These are phyloP conservation scores for Cephus nigrinus DNA, from an alignment of 2,888 invertebrate genomes.

Conservation along the genomic window DNA sequence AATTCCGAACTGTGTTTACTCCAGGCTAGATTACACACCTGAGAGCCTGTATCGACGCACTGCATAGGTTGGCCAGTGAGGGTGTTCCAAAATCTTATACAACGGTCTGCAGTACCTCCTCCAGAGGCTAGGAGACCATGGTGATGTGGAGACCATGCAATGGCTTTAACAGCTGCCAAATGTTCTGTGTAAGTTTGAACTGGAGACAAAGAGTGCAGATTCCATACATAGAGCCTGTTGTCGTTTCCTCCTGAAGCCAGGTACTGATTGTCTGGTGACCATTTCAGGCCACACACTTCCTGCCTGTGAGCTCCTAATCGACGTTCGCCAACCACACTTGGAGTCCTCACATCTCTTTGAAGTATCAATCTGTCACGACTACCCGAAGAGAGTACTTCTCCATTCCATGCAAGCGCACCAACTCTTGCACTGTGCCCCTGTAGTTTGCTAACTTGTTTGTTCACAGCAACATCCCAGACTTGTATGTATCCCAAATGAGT, in stretches of 20 bases:
- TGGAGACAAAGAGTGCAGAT: conserved; percentile 85
- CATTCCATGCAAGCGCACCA: conserved; percentile 97
- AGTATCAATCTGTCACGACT: conserved; percentile 93
- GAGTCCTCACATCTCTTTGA: conserved; percentile 92
- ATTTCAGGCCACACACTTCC: conserved; percentile 97
- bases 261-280: conserved; percentile 98
- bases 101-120: conserved; percentile 99
- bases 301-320: conserved; percentile 92
- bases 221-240: conserved; percentile 94
- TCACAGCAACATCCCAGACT: conserved; percentile 97
- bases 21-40: conserved; percentile 99
- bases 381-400: conserved; percentile 95
- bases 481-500: conserved; percentile 97
- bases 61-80: conserved; percentile 98
- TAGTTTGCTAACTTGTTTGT: conserved; percentile 90
- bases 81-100: conserved; percentile 98
- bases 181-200: conserved; percentile 97
- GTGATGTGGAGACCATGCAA: conserved; percentile 99
- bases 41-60: conserved; percentile 96
- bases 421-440: conserved; percentile 93
- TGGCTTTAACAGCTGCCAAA: conserved; percentile 97
- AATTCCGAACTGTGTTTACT: conserved; percentile 98
- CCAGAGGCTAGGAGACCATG: conserved; percentile 96
- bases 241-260: conserved; percentile 99
- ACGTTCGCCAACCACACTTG: conserved; percentile 79